Evolutionary conservation across 2,888 invertebrate genomes (phyloP).

Genomic region (Calliphora vomitoria): DNA sequence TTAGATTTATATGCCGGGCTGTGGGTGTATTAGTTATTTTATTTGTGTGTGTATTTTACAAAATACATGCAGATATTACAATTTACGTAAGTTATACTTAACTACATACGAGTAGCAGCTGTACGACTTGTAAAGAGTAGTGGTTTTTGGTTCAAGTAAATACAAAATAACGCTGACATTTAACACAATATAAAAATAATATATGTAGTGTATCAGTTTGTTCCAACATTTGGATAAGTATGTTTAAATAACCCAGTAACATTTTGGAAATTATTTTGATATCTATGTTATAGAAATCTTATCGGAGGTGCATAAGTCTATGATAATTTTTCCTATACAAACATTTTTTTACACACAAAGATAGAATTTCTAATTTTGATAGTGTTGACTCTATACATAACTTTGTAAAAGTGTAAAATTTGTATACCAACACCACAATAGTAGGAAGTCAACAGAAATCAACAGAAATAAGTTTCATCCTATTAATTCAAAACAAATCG

Average conservation of each 20-base stretch:
- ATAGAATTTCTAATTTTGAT: no score
- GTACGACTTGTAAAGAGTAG: slow-evolving; percentile 38
- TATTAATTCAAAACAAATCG: no score
- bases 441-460: no score
- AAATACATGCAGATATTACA: slow-evolving; percentile 30
- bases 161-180: slow-evolving; percentile 62
- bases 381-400: no score
- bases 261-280: no score
- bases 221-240: neutral
- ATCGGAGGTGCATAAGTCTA: no score
- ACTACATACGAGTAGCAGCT: slow-evolving; percentile 32
- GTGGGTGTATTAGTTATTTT: slow-evolving; percentile 48
- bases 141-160: slow-evolving; percentile 53
- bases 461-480: no score
- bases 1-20: slow-evolving; percentile 16
- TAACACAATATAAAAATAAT: slow-evolving; percentile 40
- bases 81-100: slow-evolving; percentile 14
- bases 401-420: no score
- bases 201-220: neutral
- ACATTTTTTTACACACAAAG: no score
- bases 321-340: no score
- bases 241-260: neutral
- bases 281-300: no score
- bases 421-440: no score
- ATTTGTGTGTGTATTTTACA: neutral